phyloP scores from a whole-genome alignment of 2,113 vertebrate genomes.

The Prochilodus magdalenae region DNA sequence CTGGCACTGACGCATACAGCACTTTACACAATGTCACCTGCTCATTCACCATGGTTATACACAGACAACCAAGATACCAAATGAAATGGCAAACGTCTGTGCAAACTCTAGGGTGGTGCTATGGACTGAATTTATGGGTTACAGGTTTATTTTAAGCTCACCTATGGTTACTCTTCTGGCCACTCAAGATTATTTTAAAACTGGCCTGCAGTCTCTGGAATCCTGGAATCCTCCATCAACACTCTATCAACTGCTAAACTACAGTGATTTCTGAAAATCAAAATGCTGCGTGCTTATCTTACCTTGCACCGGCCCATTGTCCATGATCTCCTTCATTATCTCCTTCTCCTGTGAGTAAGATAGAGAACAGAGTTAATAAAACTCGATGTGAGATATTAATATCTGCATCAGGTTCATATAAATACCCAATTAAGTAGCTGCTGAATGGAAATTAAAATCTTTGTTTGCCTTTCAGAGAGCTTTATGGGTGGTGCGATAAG shows the following conservation, averaged over 20 bases:
- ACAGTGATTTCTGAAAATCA: too few relatives aligned
- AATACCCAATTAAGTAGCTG: not conserved
- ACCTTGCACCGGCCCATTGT: conserved; percentile 98
- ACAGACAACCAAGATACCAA: not conserved
- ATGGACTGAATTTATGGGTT: too few relatives aligned
- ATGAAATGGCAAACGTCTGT: not conserved
- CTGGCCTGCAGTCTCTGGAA: too few relatives aligned
- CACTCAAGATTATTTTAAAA: too few relatives aligned
- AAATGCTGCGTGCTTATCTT: conserved; percentile 28
- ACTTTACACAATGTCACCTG: not conserved
- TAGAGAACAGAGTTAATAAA: conserved; percentile 52
- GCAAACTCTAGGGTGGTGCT: too few relatives aligned
- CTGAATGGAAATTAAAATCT: not conserved
- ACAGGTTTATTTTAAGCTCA: too few relatives aligned
- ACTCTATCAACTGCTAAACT: too few relatives aligned
- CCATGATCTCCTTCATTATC: conserved; percentile 97
- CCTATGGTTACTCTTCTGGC: too few relatives aligned
- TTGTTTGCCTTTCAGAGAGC: not conserved
- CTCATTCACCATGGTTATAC: too few relatives aligned
- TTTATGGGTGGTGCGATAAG: not conserved
- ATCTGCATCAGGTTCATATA: conserved; percentile 45
- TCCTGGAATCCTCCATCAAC: too few relatives aligned
- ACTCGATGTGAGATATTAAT: conserved; percentile 60
- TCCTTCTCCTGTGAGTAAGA: conserved; percentile 86
- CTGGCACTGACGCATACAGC: conserved; percentile 54